Evolutionary conservation across 2,113 vertebrate genomes (phyloP), one percentile per base, ranked within the genome.

Genomic region (Camelus bactrianus): DNA sequence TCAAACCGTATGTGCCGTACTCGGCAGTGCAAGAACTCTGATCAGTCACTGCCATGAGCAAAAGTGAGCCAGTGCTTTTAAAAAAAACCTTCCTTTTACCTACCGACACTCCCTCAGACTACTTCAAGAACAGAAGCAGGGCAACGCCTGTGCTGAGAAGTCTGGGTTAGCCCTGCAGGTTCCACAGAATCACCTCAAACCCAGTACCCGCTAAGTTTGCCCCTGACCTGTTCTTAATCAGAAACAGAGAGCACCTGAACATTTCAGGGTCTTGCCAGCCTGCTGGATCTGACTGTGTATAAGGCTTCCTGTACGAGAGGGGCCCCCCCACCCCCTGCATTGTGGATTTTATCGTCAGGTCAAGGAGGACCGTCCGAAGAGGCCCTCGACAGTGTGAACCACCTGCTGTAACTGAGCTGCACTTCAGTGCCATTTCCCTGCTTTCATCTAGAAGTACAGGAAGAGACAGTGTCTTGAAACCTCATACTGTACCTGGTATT

Each of bases 331-430:
- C 35, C 50, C 24, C 30, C 32, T 30, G 10, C 32, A 80, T n/a
- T 95, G 48, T 52, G 52, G 52, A 79, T 56, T 84, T 85, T 80
- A 76, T 54, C 58, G 32, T 94, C 76, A 92, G 54, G 60, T 65
- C 87, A 82, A 92, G 35, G 58, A 62, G 50, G 52, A 96, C 50
- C 50, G 91, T 67, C 65, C 69, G 24, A 91, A 86, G 87, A 76
- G 35, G 58, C 8, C 24, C 30, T 48, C 32, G 35, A 64, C 2
- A 54, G n/a, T 60, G 32, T 72, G 77, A 70, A 56, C 14, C 87
- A 70, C 26, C 20, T 77, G 67, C 83, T 67, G 81, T 46, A 76
- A 87, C 28, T 26, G 30, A 46, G 46, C 28, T 89, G 50, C 10
- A 93, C 8, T 73, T 89, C 30, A 14, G 22, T 88, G 46, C 6